Evolutionary conservation across 2,113 vertebrate genomes (phyloP).

Genomic region (Oreochromis niloticus): DNA sequence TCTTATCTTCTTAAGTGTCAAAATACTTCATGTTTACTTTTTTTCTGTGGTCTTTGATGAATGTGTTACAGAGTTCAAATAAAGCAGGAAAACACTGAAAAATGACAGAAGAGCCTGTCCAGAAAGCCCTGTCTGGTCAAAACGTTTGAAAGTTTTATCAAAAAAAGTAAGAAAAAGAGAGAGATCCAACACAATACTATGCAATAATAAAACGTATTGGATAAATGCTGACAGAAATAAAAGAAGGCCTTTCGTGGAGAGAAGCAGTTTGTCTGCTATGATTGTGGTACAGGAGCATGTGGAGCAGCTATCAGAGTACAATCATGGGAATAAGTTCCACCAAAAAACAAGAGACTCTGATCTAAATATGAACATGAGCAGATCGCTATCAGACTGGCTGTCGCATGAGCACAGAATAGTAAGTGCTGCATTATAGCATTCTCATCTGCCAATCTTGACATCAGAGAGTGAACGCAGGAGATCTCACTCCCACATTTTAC

Average conservation of each 20-base stretch:
- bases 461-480: background rate
- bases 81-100: background rate
- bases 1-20: background rate
- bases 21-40: background rate
- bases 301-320: background rate
- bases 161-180: background rate
- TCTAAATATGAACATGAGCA: background rate
- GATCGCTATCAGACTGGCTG: background rate
- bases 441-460: background rate
- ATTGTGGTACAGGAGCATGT: background rate
- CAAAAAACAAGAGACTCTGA: background rate
- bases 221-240: background rate
- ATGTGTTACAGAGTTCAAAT: background rate
- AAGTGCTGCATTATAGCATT: background rate
- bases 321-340: background rate
- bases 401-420: background rate
- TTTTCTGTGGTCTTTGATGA: background rate
- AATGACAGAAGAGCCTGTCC: background rate
- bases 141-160: background rate
- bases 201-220: background rate
- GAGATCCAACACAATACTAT: background rate
- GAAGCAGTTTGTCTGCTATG: background rate
- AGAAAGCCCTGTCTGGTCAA: background rate
- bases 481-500: background rate
- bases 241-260: background rate